Evolutionary conservation across 2,888 invertebrate genomes (phyloP), one percentile per base, ranked within the genome.

Genomic region (Nomada ruficornis): DNA sequence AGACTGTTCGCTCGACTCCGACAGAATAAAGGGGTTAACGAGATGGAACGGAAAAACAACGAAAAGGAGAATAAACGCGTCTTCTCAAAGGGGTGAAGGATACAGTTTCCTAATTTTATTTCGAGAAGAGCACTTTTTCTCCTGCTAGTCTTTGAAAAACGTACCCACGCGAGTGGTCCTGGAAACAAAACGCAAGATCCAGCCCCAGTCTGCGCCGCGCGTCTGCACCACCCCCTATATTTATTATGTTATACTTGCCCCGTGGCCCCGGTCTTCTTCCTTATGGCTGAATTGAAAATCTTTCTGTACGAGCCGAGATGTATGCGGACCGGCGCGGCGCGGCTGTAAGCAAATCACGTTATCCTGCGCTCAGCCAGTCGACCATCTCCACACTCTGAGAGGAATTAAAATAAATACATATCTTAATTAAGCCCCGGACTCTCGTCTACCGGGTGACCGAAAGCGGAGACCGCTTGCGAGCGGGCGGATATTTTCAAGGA

Each of bases 341-440:
- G 88, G 90, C 90, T 91, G 91, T 91, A 91, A 92, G 93, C 90
- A 93, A 93, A 93, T 93, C 93, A 91, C 89, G 92, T 93, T 93
- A 92, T 91, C 91, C 91, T 86, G 89, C 87, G 88, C 88, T 83
- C 88, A 80, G 88, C 86, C 82, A 87, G 86, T 86, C 89, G 89
- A 85, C 90, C 89, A 90, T 91, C 90, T 91, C 90, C 82, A 84
- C 87, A 86, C 76, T 90, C 89, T 89, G 89, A 90, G 89, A 89
- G 90, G 89, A 93, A 93, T 93, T 93, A 92, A 93, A 93, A 93
- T 93, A 92, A 93, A 93, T 93, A 92, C 93, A 92, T 93, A 93
- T 93, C 93, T 93, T 93, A 93, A 93, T 93, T 93, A 93, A 93
- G 92, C 90, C 83, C 89, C 77, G 89, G 87, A 90, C 88, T 84